Conservation (phyloP, 2,888 invertebrate species). For the Synanthedon myopaeformis region DNA sequence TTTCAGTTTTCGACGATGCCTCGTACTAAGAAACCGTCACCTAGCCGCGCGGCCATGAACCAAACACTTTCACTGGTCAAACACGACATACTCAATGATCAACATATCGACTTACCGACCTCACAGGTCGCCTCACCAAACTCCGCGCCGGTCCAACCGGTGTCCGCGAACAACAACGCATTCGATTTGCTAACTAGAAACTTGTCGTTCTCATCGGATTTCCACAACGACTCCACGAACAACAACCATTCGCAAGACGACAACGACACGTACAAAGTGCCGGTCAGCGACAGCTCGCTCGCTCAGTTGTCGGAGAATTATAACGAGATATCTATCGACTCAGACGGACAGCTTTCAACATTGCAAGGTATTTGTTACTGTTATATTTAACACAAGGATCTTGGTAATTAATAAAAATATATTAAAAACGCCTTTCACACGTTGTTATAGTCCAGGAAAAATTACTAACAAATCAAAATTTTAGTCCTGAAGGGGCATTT, state of each 20-base stretch:
- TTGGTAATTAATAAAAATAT: neutral
- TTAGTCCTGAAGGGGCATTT: no score
- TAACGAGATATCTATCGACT: constrained; percentile 59
- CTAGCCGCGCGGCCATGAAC: constrained; percentile 51
- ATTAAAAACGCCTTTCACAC: no score
- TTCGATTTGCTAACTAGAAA: constrained; percentile 60
- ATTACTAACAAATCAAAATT: no score
- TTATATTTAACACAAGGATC: neutral
- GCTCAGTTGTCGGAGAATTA: constrained; percentile 52
- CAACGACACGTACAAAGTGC: constrained; percentile 61
- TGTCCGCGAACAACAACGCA: constrained; percentile 40
- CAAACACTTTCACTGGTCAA: constrained; percentile 56
- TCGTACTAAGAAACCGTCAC: constrained; percentile 63
- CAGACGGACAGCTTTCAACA: constrained; percentile 58
- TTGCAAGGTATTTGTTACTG: constrained; percentile 42
- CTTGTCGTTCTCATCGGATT: constrained; percentile 61
- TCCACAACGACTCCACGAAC: constrained; percentile 63
- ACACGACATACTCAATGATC: constrained; percentile 49
- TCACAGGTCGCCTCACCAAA: constrained; percentile 5
- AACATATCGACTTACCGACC: constrained; percentile 26
- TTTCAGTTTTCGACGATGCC: constrained; percentile 75
- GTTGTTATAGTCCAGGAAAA: no score
- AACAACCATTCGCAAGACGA: constrained; percentile 44
- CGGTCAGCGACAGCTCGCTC: constrained; percentile 50
- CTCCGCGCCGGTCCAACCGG: constrained; percentile 17